phyloP scores from a whole-genome alignment of 2,888 invertebrate genomes.

The Glyphotaelius pellucidus region DNA sequence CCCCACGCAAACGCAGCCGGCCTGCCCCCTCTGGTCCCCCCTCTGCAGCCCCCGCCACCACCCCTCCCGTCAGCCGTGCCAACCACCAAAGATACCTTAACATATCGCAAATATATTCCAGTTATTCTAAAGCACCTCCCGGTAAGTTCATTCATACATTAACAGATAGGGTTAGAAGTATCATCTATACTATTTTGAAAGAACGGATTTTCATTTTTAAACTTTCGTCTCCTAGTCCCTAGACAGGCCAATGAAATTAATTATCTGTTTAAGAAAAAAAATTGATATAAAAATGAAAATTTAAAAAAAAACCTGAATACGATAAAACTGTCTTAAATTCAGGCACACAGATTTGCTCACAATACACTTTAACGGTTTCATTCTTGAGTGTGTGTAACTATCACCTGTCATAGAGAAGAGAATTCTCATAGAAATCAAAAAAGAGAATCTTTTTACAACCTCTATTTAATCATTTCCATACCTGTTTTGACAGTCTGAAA shows the following conservation, averaged over 20 bases:
- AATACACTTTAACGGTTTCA: no score
- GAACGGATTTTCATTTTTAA: no score
- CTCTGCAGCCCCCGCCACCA: constrained; percentile 71
- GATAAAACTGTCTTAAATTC: no score
- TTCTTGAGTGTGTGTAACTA: background rate
- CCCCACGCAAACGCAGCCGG: constrained; percentile 74
- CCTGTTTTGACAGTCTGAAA: background rate
- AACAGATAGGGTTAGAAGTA: background rate
- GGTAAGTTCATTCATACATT: constrained; percentile 68
- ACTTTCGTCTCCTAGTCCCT: no score
- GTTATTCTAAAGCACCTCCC: constrained; percentile 74
- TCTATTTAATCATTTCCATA: background rate
- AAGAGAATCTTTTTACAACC: background rate
- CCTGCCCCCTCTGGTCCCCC: constrained; percentile 71
- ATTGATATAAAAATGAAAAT: no score
- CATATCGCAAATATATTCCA: constrained; percentile 75
- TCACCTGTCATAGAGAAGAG: background rate
- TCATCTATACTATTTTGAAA: no score
- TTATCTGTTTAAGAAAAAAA: no score
- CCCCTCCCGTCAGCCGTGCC: constrained; percentile 73
- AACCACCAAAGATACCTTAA: constrained; percentile 76
- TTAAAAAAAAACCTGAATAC: no score
- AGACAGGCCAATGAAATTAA: no score
- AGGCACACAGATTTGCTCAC: no score
- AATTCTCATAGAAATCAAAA: background rate